Percentiles rank a stretch among this genome's conserved stretches.
phyloP scores from a whole-genome alignment of 2,888 invertebrate genomes.

The Lomographa bimaculata region DNA sequence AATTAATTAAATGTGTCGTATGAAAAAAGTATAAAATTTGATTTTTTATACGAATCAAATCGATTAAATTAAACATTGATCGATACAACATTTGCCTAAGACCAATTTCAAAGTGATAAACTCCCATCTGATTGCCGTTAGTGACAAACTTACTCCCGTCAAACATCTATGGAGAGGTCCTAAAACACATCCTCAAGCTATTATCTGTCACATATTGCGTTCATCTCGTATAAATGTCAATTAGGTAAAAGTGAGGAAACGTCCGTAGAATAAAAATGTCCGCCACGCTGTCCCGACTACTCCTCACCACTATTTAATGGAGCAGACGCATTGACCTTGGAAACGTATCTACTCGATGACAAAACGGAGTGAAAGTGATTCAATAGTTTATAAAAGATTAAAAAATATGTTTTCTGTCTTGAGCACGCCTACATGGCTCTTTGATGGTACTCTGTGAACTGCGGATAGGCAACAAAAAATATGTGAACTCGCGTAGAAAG shows the following conservation, averaged over 20 bases:
- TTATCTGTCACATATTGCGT: slow-evolving; percentile 1
- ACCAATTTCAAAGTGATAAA: too few relatives aligned
- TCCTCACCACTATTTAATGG: slow-evolving; percentile 14
- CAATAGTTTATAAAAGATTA: slow-evolving; percentile 34
- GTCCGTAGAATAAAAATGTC: slow-evolving; percentile 17
- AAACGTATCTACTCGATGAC: slow-evolving; percentile 20
- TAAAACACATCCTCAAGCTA: too few relatives aligned
- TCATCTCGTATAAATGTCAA: slow-evolving; percentile 15
- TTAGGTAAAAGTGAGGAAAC: slow-evolving; percentile 14
- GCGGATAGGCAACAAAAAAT: slow-evolving; percentile 10
- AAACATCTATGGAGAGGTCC: slow-evolving; percentile 15
- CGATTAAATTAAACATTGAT: too few relatives aligned
- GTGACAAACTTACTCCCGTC: too few relatives aligned
- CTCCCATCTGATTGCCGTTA: too few relatives aligned
- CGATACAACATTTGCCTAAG: too few relatives aligned
- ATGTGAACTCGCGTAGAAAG: too few relatives aligned
- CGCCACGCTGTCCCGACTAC: background rate
- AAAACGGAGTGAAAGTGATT: slow-evolving; percentile 21
- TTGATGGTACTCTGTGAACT: slow-evolving; percentile 8
- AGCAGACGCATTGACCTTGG: slow-evolving; percentile 20
- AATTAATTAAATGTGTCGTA: too few relatives aligned
- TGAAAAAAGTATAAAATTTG: too few relatives aligned
- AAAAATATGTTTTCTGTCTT: slow-evolving; percentile 59
- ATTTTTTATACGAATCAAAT: too few relatives aligned
- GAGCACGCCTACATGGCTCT: slow-evolving; percentile 39